Percentiles rank a stretch among this genome's conserved stretches.
These are phyloP conservation scores for Pachypeltis micranthus DNA, from an alignment of 1,140 invertebrate species.

Conservation along the genomic window DNA sequence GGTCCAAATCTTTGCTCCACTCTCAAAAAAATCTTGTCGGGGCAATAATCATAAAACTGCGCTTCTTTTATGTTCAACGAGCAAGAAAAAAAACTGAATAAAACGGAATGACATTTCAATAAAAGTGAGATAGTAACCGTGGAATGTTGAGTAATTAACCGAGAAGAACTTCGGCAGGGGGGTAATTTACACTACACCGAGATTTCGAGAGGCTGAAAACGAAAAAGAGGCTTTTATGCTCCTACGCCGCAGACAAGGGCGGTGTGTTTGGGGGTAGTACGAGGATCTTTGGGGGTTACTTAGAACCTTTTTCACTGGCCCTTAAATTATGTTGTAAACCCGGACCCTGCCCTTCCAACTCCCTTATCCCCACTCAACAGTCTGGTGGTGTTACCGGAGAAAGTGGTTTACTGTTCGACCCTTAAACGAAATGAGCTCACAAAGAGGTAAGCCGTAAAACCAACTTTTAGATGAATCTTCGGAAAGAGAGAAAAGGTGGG, in stretches of 20 bases:
- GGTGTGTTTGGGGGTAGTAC: too few relatives aligned
- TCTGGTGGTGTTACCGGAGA: too few relatives aligned
- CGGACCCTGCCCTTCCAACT: too few relatives aligned
- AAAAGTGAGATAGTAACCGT: background rate
- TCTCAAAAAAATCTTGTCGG: background rate
- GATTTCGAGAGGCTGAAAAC: background rate
- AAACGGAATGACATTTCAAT: background rate
- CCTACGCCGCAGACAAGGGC: too few relatives aligned
- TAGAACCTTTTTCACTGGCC: background rate
- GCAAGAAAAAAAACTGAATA: background rate
- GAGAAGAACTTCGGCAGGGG: background rate
- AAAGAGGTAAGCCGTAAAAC: too few relatives aligned
- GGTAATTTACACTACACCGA: background rate
- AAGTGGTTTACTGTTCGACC: too few relatives aligned
- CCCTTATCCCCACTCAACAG: too few relatives aligned
- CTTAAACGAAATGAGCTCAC: too few relatives aligned
- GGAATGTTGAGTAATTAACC: background rate
- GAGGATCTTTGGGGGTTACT: background rate
- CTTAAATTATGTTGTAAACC: background rate
- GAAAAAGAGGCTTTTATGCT: too few relatives aligned
- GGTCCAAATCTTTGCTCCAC: too few relatives aligned
- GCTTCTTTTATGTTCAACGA: background rate
- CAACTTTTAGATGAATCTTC: too few relatives aligned
- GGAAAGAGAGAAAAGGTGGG: too few relatives aligned
- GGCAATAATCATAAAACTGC: background rate